These are phyloP conservation scores for Eulimnadia texana DNA, from an alignment of 1,140 invertebrate species.

Conservation along the genomic window DNA sequence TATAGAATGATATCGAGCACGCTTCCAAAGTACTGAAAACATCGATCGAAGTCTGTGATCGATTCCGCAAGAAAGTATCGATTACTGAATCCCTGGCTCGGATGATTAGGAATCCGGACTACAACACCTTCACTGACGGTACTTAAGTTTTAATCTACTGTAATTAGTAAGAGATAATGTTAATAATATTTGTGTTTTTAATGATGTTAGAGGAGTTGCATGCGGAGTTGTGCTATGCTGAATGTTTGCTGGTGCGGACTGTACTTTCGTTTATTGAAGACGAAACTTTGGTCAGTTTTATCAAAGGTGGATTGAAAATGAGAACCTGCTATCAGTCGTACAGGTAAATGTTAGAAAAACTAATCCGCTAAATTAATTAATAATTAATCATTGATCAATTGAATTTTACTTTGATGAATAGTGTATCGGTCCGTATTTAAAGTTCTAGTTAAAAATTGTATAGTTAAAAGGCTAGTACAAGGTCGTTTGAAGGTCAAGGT, in stretches of 20 bases:
- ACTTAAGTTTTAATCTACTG: slow-evolving; percentile 22
- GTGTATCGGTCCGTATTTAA: too few relatives aligned
- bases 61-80: slow-evolving; percentile 50
- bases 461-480: too few relatives aligned
- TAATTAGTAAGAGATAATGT: neutral
- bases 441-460: too few relatives aligned
- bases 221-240: slow-evolving; percentile 88
- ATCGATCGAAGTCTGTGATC: slow-evolving; percentile 57
- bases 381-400: too few relatives aligned
- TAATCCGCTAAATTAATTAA: too few relatives aligned
- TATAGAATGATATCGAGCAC: slow-evolving; percentile 50
- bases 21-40: slow-evolving; percentile 57
- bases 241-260: slow-evolving; percentile 71
- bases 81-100: slow-evolving; percentile 63
- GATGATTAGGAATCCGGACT: slow-evolving; percentile 63
- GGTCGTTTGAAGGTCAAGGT: too few relatives aligned
- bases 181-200: neutral
- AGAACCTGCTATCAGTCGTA: slow-evolving; percentile 80
- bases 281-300: slow-evolving; percentile 82
- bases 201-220: slow-evolving; percentile 46
- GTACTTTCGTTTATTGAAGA: slow-evolving; percentile 86
- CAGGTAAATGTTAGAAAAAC: slow-evolving; percentile 69
- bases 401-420: too few relatives aligned
- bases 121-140: slow-evolving; percentile 56
- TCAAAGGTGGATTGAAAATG: slow-evolving; percentile 86